A percentile compares a stretch with the other conserved stretches of the same genome.
Conservation (phyloP, 2,888 invertebrate genomes). For the Exephanes ischioxanthus region DNA sequence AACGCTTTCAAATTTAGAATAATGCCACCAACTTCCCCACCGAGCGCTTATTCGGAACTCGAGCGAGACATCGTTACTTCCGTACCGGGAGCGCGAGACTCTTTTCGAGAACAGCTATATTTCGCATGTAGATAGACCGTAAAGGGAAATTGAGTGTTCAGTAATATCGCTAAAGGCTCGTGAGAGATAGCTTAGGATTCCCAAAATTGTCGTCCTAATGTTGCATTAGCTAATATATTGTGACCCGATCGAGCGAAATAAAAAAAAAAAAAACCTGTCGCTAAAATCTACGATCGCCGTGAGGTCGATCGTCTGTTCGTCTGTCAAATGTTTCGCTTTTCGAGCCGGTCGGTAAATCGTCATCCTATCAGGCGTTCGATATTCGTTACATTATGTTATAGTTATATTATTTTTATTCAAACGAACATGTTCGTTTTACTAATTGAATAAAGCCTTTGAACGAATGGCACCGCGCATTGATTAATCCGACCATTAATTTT, state of each 20-base stretch:
- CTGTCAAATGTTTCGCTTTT: too few relatives aligned
- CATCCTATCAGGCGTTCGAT: too few relatives aligned
- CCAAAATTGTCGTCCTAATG: slow-evolving; percentile 23
- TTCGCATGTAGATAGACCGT: slow-evolving; percentile 55
- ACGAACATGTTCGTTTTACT: too few relatives aligned
- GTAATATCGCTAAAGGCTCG: slow-evolving; percentile 15
- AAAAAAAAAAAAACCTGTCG: too few relatives aligned
- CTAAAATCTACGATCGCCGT: too few relatives aligned
- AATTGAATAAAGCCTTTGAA: too few relatives aligned
- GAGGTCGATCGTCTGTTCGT: too few relatives aligned
- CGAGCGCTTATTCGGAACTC: slow-evolving; percentile 57
- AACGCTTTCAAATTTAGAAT: slow-evolving; percentile 65
- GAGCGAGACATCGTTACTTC: slow-evolving; percentile 63
- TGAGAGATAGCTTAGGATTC: slow-evolving; percentile 9
- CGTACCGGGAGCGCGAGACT: slow-evolving; percentile 46
- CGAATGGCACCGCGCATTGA: too few relatives aligned
- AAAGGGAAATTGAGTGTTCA: slow-evolving; percentile 50
- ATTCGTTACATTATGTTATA: too few relatives aligned
- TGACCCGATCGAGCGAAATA: neutral
- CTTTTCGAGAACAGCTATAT: slow-evolving; percentile 48
- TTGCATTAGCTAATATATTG: neutral
- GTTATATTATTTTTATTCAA: too few relatives aligned
- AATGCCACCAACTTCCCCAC: slow-evolving; percentile 56
- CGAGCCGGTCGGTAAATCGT: too few relatives aligned
- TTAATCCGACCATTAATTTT: too few relatives aligned